Conservation (phyloP, 2,113 vertebrate genomes). For the Potamarius usumacintae region DNA sequence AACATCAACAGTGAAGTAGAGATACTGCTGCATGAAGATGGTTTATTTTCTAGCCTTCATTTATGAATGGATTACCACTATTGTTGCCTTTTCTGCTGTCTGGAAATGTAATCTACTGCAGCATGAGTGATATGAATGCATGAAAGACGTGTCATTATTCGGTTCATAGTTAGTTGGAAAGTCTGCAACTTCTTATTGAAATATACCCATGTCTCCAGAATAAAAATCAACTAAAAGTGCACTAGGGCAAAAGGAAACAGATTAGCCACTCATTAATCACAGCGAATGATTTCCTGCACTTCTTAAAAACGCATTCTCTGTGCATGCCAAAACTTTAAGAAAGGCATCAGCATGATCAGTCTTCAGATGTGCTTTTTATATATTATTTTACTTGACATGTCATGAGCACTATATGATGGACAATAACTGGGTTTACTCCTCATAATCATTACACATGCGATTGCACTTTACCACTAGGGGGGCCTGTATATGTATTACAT, state of each 20-base stretch:
- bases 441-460: not conserved
- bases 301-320: not conserved
- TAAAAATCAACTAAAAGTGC: no score
- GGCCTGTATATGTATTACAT: no score
- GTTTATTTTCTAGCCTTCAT: not conserved
- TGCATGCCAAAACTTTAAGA: not conserved
- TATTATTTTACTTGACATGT: not conserved
- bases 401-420: not conserved
- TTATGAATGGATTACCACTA: not conserved
- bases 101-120: not conserved
- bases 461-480: not conserved
- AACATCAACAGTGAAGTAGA: not conserved
- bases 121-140: no score
- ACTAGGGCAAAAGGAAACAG: not conserved
- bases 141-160: no score
- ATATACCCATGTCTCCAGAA: not conserved
- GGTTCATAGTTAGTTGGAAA: no score
- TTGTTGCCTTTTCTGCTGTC: not conserved
- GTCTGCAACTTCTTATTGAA: no score
- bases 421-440: not conserved
- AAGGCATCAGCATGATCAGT: not conserved
- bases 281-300: no score
- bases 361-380: not conserved
- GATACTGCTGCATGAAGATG: not conserved
- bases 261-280: not conserved